phyloP scores from a whole-genome alignment of 2,113 vertebrate genomes.

The Neoarius graeffei region DNA sequence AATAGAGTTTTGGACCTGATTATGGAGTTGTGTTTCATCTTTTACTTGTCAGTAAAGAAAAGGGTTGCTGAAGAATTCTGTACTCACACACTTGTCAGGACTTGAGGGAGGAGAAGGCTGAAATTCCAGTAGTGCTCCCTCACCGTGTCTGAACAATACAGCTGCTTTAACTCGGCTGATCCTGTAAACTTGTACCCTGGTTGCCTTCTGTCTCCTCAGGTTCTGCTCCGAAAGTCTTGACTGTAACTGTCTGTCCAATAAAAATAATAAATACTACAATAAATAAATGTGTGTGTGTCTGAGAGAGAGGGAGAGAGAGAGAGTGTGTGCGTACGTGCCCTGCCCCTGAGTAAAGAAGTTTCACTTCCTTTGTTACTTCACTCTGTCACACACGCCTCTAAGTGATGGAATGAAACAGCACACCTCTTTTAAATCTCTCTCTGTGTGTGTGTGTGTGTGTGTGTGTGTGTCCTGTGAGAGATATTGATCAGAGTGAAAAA shows the following conservation, averaged over 20 bases:
- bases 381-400: not conserved
- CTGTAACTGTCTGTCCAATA: not conserved
- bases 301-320: not conserved
- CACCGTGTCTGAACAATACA: not conserved
- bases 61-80: not conserved
- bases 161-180: not conserved
- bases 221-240: no score
- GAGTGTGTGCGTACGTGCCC: not conserved
- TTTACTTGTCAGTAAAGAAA: not conserved
- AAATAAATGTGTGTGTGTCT: not conserved
- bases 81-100: not conserved
- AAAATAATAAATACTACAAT: not conserved
- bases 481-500: no score
- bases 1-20: not conserved
- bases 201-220: no score
- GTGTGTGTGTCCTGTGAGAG: no score
- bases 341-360: not conserved
- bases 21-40: not conserved
- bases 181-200: no score
- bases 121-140: not conserved
- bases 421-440: not conserved
- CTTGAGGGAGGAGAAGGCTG: not conserved
- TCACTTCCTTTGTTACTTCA: not conserved
- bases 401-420: not conserved
- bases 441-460: not conserved